Conservation (phyloP, 2,113 vertebrate species). For the Phaetusa simplex region DNA sequence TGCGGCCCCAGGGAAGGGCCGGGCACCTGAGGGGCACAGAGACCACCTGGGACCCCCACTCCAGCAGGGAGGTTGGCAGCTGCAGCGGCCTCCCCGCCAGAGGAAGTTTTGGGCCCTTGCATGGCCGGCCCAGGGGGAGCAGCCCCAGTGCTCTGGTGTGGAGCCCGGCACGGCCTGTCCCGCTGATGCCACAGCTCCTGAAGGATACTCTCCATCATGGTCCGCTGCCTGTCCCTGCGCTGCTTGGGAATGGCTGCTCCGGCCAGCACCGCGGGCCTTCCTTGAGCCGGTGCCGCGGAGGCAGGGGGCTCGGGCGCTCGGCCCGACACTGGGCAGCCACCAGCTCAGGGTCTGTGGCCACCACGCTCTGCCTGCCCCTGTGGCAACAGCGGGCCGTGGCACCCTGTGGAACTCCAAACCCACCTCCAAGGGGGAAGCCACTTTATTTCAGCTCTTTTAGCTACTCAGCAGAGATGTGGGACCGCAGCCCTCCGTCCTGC, state of each 20-base stretch:
- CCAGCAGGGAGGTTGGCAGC: not conserved
- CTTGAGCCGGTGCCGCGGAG: not conserved
- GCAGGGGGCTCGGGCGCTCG: not conserved
- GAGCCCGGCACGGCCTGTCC: not conserved
- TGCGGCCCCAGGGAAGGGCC: not conserved
- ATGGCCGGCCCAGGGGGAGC: not conserved
- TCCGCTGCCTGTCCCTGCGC: not conserved
- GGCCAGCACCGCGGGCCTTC: not conserved
- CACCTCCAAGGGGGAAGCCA: not conserved
- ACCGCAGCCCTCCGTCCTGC: not conserved
- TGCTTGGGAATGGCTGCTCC: not conserved
- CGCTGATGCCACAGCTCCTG: not conserved
- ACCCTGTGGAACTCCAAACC: not conserved
- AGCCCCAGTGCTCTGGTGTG: not conserved
- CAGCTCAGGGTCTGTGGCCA: not conserved
- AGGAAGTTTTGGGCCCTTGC: not conserved
- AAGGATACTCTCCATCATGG: fast-evolving
- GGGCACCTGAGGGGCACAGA: fast-evolving
- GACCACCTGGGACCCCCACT: not conserved
- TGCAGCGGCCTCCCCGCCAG: too few relatives aligned
- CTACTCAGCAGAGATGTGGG: not conserved
- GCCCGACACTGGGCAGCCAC: not conserved
- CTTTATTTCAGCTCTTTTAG: not conserved
- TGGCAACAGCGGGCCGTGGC: not conserved
- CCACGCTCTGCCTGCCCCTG: fast-evolving